These are phyloP conservation scores for Drosophila borealis DNA, from an alignment of 2,888 invertebrate genomes.

Conservation along the genomic window DNA sequence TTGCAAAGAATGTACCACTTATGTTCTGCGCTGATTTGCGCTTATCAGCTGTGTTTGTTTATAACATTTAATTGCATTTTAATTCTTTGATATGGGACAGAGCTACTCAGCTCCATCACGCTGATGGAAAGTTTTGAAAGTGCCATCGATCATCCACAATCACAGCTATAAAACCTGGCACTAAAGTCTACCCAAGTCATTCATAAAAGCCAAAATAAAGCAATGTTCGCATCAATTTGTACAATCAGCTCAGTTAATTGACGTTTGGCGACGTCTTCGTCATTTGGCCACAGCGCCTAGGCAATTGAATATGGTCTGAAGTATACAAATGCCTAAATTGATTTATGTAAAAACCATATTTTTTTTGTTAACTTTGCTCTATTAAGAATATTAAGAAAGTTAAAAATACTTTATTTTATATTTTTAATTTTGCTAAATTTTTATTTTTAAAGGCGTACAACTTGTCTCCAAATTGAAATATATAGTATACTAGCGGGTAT, in stretches of 20 bases:
- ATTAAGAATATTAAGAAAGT: too few species aligned
- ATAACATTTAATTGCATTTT: slow-evolving; percentile 41
- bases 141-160: slow-evolving; percentile 64
- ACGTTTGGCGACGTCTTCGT: slow-evolving; percentile 11
- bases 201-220: slow-evolving; percentile 44
- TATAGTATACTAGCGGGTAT: too few species aligned
- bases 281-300: neutral
- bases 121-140: slow-evolving; percentile 58
- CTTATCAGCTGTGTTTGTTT: slow-evolving; percentile 52
- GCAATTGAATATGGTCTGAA: slow-evolving; percentile 4
- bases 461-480: too few species aligned
- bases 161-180: slow-evolving; percentile 24
- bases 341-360: neutral
- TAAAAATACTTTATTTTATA: too few species aligned
- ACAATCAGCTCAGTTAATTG: slow-evolving; percentile 19
- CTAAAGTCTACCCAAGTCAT: slow-evolving; percentile 13
- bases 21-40: slow-evolving; percentile 10
- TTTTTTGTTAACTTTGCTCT: neutral
- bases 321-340: neutral
- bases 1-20: slow-evolving; percentile 42
- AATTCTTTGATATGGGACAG: slow-evolving; percentile 30
- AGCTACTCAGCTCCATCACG: slow-evolving; percentile 20
- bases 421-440: too few species aligned
- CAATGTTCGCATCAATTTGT: slow-evolving; percentile 25
- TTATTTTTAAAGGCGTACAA: too few species aligned